Conservation (phyloP, 2,113 vertebrate genomes). For the Sander vitreus region DNA sequence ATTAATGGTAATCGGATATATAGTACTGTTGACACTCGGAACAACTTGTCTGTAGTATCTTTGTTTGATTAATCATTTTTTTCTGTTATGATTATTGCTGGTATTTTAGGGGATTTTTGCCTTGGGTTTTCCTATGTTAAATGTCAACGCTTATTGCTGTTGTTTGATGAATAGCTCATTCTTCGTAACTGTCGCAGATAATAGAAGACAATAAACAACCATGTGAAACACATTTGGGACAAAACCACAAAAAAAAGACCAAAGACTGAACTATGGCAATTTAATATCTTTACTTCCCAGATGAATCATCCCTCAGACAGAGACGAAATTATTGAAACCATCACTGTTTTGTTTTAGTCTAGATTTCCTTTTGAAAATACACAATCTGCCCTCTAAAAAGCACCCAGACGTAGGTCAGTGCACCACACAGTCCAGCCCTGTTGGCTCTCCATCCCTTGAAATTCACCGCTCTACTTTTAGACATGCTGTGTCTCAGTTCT, state of each 20-base stretch:
- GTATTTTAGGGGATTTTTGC: constrained; percentile 57
- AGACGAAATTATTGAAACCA: constrained; percentile 40
- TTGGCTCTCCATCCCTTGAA: constrained; percentile 40
- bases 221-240: constrained; percentile 7
- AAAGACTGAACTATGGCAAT: constrained; percentile 1
- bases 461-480: constrained; percentile 57
- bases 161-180: constrained; percentile 56
- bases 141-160: constrained; percentile 4
- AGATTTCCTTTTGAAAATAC: constrained; percentile 67
- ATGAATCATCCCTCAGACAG: constrained; percentile 51
- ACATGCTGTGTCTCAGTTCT: constrained; percentile 16
- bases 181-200: neutral
- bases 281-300: constrained; percentile 42
- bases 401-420: constrained; percentile 31
- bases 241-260: constrained; percentile 11
- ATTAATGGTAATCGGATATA: constrained; percentile 12
- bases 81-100: neutral
- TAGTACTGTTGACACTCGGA: neutral
- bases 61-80: neutral
- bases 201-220: constrained; percentile 15
- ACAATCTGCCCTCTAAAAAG: constrained; percentile 59
- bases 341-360: constrained; percentile 63
- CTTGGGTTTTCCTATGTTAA: constrained; percentile 29
- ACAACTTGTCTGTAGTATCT: neutral
- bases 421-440: constrained; percentile 47